Evolutionary conservation across 2,113 vertebrate species (phyloP).

Genomic region (Cynocephalus volans): DNA sequence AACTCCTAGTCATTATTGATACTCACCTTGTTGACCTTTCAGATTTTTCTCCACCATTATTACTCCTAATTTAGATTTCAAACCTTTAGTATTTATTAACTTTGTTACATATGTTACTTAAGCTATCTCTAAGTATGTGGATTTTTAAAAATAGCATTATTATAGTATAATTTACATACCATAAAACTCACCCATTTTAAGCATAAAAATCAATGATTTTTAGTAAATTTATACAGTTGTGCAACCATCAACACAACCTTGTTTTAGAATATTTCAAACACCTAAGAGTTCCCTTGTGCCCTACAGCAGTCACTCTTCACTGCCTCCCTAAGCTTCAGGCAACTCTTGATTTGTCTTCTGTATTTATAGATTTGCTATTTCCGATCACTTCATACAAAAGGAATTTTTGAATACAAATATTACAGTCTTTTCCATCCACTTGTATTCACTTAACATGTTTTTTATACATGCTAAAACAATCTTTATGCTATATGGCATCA

Average conservation of each 20-base stretch:
- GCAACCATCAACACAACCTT: background rate
- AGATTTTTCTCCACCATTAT: background rate
- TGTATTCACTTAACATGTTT: background rate
- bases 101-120: background rate
- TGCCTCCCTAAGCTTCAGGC: background rate
- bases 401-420: background rate
- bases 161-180: background rate
- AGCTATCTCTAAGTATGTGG: background rate
- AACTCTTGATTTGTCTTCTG: background rate
- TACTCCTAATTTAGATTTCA: background rate
- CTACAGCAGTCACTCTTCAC: background rate
- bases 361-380: background rate
- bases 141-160: background rate
- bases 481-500: background rate
- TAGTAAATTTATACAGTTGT: background rate
- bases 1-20: background rate
- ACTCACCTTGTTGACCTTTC: background rate
- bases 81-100: constrained; percentile 10
- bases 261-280: background rate
- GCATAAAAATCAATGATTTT: background rate
- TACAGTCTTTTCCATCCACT: background rate
- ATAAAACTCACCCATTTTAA: background rate
- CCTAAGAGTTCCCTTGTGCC: background rate
- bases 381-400: background rate
- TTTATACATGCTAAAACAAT: background rate